Evolutionary conservation across 2,797 vertebrate genomes (phyloP).

Genomic region (Paedocypris micromegethes): DNA sequence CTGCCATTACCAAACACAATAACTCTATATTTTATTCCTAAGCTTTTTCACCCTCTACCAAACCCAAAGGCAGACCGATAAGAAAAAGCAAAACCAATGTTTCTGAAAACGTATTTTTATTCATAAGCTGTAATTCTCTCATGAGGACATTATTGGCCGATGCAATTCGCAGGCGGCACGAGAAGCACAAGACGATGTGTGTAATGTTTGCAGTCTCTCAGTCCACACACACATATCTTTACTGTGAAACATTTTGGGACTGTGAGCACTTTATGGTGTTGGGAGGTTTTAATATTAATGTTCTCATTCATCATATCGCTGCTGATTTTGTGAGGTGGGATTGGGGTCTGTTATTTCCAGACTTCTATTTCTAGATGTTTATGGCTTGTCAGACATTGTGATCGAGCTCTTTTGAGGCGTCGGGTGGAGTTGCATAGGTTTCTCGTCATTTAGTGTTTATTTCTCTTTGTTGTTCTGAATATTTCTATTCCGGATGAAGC

Average conservation of each 20-base stretch:
- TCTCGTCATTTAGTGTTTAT: background rate
- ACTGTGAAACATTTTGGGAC: constrained; percentile 54
- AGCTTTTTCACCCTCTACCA: too few species aligned
- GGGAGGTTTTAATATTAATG: constrained; percentile 1
- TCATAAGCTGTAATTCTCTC: too few species aligned
- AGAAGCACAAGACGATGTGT: background rate
- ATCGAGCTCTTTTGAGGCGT: background rate
- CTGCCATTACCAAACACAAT: too few species aligned
- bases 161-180: too few species aligned
- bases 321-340: background rate
- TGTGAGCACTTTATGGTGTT: constrained; percentile 35
- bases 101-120: too few species aligned
- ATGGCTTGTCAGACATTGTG: too few species aligned
- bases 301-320: constrained; percentile 8
- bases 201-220: constrained; percentile 16
- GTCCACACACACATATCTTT: constrained; percentile 28
- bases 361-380: too few species aligned
- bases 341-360: background rate
- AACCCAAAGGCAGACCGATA: too few species aligned
- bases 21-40: too few species aligned
- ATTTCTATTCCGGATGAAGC: constrained; percentile 17
- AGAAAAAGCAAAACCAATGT: too few species aligned
- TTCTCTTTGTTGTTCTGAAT: constrained; percentile 22
- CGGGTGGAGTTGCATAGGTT: background rate
- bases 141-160: too few species aligned